Percentiles rank a stretch among this genome's conserved stretches.
Evolutionary conservation across 2,797 vertebrate genomes (phyloP).

Genomic region (Holocentrus rufus): DNA sequence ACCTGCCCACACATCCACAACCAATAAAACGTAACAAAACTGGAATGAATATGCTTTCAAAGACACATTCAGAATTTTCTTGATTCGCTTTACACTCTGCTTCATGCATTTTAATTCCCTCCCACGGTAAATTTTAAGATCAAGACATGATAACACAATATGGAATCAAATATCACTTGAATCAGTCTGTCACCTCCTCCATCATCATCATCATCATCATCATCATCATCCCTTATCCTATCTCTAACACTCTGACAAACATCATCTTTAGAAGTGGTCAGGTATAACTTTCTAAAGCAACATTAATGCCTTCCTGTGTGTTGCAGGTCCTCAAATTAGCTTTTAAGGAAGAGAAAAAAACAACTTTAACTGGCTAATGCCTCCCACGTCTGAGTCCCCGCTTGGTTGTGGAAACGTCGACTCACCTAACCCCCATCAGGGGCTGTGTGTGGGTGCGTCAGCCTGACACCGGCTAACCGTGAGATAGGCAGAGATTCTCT

Average conservation of each 20-base stretch:
- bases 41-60: conserved; percentile 41
- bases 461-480: conserved; percentile 48
- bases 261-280: background rate
- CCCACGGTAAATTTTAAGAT: conserved; percentile 35
- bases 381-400: conserved; percentile 37
- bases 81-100: conserved; percentile 20
- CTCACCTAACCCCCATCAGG: conserved; percentile 32
- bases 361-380: conserved; percentile 41
- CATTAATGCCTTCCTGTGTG: background rate
- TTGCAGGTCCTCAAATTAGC: conserved; percentile 31
- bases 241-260: background rate
- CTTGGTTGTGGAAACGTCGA: conserved; percentile 37
- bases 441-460: conserved; percentile 49
- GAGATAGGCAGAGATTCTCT: conserved; percentile 52
- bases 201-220: background rate
- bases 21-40: conserved; percentile 53
- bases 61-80: conserved; percentile 42
- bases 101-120: conserved; percentile 38
- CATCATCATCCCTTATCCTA: conserved; percentile 2
- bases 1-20: conserved; percentile 37
- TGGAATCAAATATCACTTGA: conserved; percentile 11
- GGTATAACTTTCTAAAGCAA: background rate
- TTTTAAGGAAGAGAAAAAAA: conserved; percentile 45
- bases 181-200: background rate
- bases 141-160: conserved; percentile 14